A percentile compares a stretch with the other conserved stretches of the same genome.
phyloP scores from a whole-genome alignment of 1,140 invertebrate species.

The Heterodera carotae region DNA sequence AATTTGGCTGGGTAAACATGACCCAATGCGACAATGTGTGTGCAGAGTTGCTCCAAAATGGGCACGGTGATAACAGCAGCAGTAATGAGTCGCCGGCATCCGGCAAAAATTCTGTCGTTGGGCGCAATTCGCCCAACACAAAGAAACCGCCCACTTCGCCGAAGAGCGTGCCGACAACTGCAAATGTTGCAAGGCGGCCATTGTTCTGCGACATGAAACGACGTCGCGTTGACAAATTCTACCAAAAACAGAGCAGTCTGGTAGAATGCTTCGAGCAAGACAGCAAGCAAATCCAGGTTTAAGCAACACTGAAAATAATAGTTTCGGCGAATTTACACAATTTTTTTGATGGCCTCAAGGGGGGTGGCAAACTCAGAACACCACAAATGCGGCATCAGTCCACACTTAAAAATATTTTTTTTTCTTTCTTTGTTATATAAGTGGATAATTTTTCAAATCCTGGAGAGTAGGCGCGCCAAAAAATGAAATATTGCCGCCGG shows the following conservation, averaged over 20 bases:
- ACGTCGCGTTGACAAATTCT: constrained; percentile 48
- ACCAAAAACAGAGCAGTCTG: constrained; percentile 47
- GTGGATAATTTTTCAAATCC: no score
- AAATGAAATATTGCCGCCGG: no score
- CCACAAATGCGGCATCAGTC: no score
- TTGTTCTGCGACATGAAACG: constrained; percentile 30
- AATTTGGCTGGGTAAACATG: not conserved
- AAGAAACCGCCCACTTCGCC: not conserved
- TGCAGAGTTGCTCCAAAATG: not conserved
- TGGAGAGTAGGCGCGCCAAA: no score
- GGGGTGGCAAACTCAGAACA: no score
- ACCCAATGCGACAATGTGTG: not conserved
- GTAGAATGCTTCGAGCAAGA: constrained; percentile 50
- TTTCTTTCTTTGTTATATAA: no score
- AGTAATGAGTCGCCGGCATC: not conserved
- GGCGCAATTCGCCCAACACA: not conserved
- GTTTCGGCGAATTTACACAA: no score
- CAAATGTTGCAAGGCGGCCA: not conserved
- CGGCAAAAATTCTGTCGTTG: not conserved
- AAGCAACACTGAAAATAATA: no score
- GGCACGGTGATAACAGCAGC: not conserved
- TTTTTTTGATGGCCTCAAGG: no score
- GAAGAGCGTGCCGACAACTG: not conserved
- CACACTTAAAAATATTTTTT: no score
- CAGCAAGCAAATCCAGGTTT: constrained; percentile 46